Base-by-base conservation (phyloP, 2,888 invertebrate genomes). In the Crepidodera aurea region DNA sequence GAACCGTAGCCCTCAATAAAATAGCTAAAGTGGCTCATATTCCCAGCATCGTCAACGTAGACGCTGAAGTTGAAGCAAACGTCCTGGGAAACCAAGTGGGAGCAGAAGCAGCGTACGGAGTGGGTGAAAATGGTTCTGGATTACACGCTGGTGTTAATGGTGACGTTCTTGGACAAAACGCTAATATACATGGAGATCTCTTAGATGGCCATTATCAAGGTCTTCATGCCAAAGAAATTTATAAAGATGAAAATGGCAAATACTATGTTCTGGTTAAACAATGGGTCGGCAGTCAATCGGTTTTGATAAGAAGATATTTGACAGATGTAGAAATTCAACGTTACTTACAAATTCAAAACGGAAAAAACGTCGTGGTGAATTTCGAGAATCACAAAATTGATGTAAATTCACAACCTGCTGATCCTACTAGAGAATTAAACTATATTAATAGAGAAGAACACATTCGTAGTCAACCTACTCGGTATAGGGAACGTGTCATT, bases 251-350 rank as follows among this genome's bases (percentile, higher is more conserved):
- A 50, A 16, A 32, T 16, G 50, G 50, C 2, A 25, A 5, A 10
- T 15, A 29, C 7, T 50, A 29, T 15, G 12, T 50, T 16, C 8
- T 29, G 15, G 50, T 29, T 16, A 25, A 27, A 7, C 29, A 32
- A n/a, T 50, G 29, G 15, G 29, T 50, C 10, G 50, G 50, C 29
- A 10, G 12, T 2, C 3, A 10, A 8, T 16, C 16, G 1, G 15
- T 32, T 16, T 29, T 13, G 3, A 13, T 32, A 1, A 50, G 32
- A 29, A 29, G 25, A 50, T 50, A 50, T n/a, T 50, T 50, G 16
- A 29, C 16, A 2, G 10, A 16, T 1, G 19, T n/a, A 0, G 27
- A 50, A 8, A 1, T 50, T 8, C 13, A 16, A 10, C 5, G 8
- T 10, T 27, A 50, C 16, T 7, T 8, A 5, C 2, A 6, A 25